Evolutionary conservation across 2,113 vertebrate species (phyloP), one percentile per base, ranked within the genome.

Genomic region (Tyto alba): DNA sequence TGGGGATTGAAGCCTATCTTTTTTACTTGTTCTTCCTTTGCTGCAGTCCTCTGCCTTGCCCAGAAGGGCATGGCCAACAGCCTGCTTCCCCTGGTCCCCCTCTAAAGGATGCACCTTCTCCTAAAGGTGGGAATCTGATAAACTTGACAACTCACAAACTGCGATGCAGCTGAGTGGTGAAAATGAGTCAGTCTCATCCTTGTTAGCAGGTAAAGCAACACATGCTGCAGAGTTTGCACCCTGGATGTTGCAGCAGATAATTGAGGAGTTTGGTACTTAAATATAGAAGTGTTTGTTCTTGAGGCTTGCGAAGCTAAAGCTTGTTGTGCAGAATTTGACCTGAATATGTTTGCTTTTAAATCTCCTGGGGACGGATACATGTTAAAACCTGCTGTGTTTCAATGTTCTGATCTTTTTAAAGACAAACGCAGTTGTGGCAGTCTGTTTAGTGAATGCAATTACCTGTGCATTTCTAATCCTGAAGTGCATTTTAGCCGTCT

Each of bases 281-380:
- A 96, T 94, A 93, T 88, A 97, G 96, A 95, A 94, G 66, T 92
- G 92, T 92, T 79, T 95, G 86, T 96, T 96, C 92, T 80, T 56
- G 52, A 80, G 52, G 60, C 57, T 93, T 53, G 74, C 4, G 0
- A 75, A 85, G 74, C 83, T 72, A 53, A 71, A 86, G 80, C 84
- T 78, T 92, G 87, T 94, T 95, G 85, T 83, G 80, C 68, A 36
- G 77, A 56, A 85, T 92, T 87, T 68, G 86, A 96, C 96, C 90
- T 40, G 76, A 85, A 92, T 93, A 68, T 57, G 90, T 90, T 95
- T 66, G 69, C 69, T 95, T 96, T 92, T 94, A 87, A 84, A 89
- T 75, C 16, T 90, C 50, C 43, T 62, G 8, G 41, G 80, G 74
- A 75, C 53, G 78, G 86, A 78, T 89, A 52, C 3, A 12, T 73